Evolutionary conservation across 2,888 invertebrate species (phyloP).

Genomic region (Drosophila sordidula): DNA sequence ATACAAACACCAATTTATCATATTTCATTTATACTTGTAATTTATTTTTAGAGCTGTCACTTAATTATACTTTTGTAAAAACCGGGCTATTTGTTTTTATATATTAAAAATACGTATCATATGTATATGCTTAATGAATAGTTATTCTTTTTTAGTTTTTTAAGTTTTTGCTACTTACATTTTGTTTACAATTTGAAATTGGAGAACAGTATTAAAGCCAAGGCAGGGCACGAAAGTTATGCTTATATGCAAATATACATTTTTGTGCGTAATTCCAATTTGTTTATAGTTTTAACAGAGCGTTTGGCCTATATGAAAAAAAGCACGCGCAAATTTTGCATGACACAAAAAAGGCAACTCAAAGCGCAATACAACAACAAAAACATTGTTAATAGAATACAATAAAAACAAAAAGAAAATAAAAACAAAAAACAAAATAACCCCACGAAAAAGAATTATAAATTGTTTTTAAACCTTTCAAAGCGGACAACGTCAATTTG

Average conservation of each 20-base stretch:
- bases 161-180: constrained; percentile 67
- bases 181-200: constrained; percentile 73
- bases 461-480: constrained; percentile 59
- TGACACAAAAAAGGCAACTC: constrained; percentile 30
- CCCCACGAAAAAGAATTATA: constrained; percentile 48
- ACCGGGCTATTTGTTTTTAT: constrained; percentile 48
- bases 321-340: constrained; percentile 33
- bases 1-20: constrained; percentile 31
- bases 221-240: constrained; percentile 61
- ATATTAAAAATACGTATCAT: constrained; percentile 23
- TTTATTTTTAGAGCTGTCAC: constrained; percentile 39
- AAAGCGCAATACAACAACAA: constrained; percentile 44
- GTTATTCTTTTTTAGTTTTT: constrained; percentile 51
- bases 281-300: constrained; percentile 50
- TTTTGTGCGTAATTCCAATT: constrained; percentile 71
- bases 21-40: constrained; percentile 55
- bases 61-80: constrained; percentile 70
- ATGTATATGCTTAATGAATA: constrained; percentile 39
- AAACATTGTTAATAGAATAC: constrained; percentile 43
- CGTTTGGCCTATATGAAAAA: constrained; percentile 27
- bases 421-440: constrained; percentile 26
- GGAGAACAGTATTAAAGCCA: constrained; percentile 77
- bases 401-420: constrained; percentile 33
- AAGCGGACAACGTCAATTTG: constrained; percentile 47
- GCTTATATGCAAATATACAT: constrained; percentile 53